phyloP scores from a whole-genome alignment of 2,797 vertebrate species.

The Fistularia commersonii region DNA sequence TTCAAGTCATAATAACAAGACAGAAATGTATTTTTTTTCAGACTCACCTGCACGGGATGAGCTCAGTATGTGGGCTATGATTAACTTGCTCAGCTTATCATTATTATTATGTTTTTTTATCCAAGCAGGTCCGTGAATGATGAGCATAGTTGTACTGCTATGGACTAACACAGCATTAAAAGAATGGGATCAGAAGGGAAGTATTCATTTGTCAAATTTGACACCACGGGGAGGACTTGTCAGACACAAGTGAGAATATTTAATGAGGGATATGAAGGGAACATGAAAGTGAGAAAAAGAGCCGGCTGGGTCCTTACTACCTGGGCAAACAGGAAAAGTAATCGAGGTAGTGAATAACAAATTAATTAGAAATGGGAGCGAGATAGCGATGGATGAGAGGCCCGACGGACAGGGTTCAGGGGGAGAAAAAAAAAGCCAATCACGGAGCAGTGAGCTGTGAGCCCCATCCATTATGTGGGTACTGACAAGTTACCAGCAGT shows the following conservation, averaged over 20 bases:
- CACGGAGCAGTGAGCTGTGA: conserved; percentile 81
- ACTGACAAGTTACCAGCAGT: conserved; percentile 86
- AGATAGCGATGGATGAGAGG: conserved; percentile 64
- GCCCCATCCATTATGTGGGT: conserved; percentile 84
- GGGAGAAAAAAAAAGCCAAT: conserved; percentile 76
- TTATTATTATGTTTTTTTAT: not conserved
- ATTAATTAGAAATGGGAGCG: conserved; percentile 79
- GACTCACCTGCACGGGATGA: conserved; percentile 9
- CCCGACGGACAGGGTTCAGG: conserved; percentile 54
- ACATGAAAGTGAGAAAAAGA: conserved; percentile 24
- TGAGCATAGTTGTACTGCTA: conserved; percentile 38
- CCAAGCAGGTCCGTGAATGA: conserved; percentile 44
- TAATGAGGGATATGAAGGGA: conserved; percentile 42
- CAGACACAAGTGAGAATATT: conserved; percentile 51
- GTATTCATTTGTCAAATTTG: conserved; percentile 65
- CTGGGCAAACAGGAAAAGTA: conserved; percentile 54
- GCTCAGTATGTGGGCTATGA: not conserved
- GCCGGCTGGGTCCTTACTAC: conserved; percentile 46
- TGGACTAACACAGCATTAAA: conserved; percentile 45
- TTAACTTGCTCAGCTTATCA: too few relatives aligned
- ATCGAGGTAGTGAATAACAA: conserved; percentile 74
- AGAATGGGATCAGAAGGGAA: conserved; percentile 49
- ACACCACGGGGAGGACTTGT: conserved; percentile 60
- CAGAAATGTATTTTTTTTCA: too few relatives aligned
- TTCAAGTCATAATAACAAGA: too few relatives aligned